Evolutionary conservation across 2,113 vertebrate species (phyloP).

Genomic region (Percopsis transmontana): DNA sequence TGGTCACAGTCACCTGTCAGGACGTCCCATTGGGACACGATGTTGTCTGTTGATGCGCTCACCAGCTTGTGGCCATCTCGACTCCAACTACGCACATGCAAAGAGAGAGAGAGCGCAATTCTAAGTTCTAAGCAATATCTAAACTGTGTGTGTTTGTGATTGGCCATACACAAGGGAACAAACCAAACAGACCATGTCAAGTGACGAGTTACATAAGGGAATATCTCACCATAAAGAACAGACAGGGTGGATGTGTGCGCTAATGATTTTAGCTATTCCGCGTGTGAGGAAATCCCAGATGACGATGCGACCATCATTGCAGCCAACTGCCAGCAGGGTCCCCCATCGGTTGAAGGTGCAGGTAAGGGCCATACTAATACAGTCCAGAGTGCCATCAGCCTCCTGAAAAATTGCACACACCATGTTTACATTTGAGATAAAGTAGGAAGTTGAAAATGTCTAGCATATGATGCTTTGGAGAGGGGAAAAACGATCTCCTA

Average conservation of each 20-base stretch:
- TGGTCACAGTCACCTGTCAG: conserved; percentile 97
- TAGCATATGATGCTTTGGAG: not conserved
- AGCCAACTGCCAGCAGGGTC: conserved; percentile 94
- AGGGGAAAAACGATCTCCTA: not conserved
- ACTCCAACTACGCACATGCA: conserved; percentile 87
- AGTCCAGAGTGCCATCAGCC: conserved; percentile 95
- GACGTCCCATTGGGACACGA: conserved; percentile 98
- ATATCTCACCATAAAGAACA: conserved; percentile 89
- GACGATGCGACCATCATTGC: conserved; percentile 96
- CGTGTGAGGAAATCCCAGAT: conserved; percentile 98
- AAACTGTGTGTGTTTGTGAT: not conserved
- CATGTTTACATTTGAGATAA: not conserved
- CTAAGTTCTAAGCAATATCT: not conserved
- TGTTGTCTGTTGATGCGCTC: conserved; percentile 97
- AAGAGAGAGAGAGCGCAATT: not conserved
- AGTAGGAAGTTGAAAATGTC: too few relatives aligned
- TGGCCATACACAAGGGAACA: not conserved
- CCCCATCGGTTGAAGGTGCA: conserved; percentile 99
- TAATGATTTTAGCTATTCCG: conserved; percentile 98
- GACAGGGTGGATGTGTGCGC: conserved; percentile 96
- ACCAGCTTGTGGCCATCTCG: conserved; percentile 97
- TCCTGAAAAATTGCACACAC: conserved; percentile 76
- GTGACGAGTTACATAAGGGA: too few relatives aligned
- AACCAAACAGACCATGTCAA: too few relatives aligned
- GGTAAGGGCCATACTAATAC: conserved; percentile 99